Evolutionary conservation across 2,113 vertebrate genomes (phyloP).

Genomic region (Ondatra zibethicus): DNA sequence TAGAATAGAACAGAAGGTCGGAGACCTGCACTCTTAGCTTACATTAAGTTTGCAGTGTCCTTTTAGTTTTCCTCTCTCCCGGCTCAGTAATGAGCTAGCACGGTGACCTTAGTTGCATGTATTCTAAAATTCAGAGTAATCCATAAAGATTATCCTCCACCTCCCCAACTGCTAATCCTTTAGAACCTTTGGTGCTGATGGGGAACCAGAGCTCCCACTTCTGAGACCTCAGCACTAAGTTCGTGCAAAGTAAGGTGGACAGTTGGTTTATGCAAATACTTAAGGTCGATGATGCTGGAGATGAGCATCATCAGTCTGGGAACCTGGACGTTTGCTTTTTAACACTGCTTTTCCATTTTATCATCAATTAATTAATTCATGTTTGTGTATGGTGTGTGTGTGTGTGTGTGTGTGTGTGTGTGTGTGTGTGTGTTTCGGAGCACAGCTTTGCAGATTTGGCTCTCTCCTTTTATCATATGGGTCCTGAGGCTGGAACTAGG

Average conservation of each 20-base stretch:
- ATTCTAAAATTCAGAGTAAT: neutral
- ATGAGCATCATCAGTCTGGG: neutral
- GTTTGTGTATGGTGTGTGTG: no score
- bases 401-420: neutral
- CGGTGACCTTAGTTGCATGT: neutral
- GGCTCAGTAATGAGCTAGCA: neutral
- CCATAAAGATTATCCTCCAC: neutral
- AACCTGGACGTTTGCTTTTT: slow-evolving; percentile 14
- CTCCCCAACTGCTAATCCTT: neutral
- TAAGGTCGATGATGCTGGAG: neutral
- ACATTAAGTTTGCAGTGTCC: neutral
- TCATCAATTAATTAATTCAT: neutral
- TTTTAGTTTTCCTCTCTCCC: neutral
- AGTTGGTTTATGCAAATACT: neutral
- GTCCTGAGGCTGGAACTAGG: neutral
- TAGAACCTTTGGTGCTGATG: neutral
- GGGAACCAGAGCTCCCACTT: neutral
- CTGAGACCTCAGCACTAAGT: neutral
- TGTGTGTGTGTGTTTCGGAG: neutral
- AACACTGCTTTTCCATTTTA: slow-evolving; percentile 7
- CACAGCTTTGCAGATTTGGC: neutral
- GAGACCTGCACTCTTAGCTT: neutral
- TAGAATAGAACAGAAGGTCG: neutral
- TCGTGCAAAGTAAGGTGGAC: neutral
- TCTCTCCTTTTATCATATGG: neutral